Percentiles rank a stretch among this genome's conserved stretches.
Conservation (phyloP, 1,140 invertebrate species). For the Galleria mellonella region DNA sequence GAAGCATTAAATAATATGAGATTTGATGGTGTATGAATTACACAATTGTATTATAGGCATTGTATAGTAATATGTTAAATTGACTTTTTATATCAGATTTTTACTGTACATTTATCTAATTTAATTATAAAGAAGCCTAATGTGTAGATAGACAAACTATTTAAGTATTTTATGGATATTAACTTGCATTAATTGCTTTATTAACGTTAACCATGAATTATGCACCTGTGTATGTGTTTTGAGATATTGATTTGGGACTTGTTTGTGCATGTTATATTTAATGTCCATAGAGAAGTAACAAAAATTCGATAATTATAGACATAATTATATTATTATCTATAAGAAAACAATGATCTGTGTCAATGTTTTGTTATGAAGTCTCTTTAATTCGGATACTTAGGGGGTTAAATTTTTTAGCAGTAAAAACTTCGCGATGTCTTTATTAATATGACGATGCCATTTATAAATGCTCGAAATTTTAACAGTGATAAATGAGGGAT, state of each 20-base stretch:
- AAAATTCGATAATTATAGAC: too few species aligned
- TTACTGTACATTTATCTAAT: not conserved
- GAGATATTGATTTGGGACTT: too few species aligned
- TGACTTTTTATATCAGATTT: conserved; percentile 2
- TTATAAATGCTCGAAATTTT: conserved; percentile 9
- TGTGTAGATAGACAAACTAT: not conserved
- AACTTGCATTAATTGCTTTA: not conserved
- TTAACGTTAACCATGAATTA: not conserved
- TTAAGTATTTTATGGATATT: not conserved
- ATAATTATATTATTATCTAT: too few species aligned
- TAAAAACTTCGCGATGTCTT: not conserved
- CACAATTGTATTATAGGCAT: conserved; percentile 6
- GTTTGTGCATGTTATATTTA: too few species aligned
- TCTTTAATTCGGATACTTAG: too few species aligned
- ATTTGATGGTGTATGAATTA: conserved; percentile 39
- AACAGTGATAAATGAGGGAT: conserved; percentile 13
- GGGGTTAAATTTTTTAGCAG: too few species aligned
- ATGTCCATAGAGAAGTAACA: too few species aligned
- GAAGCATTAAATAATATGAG: conserved; percentile 32
- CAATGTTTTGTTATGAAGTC: too few species aligned
- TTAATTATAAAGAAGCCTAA: conserved; percentile 1
- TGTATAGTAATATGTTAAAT: conserved; percentile 15
- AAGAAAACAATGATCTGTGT: not conserved
- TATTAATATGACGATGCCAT: conserved; percentile 6
- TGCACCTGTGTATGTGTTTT: too few species aligned